Conservation (phyloP, 1,140 invertebrate genomes). For the Sesamia nonagrioides region DNA sequence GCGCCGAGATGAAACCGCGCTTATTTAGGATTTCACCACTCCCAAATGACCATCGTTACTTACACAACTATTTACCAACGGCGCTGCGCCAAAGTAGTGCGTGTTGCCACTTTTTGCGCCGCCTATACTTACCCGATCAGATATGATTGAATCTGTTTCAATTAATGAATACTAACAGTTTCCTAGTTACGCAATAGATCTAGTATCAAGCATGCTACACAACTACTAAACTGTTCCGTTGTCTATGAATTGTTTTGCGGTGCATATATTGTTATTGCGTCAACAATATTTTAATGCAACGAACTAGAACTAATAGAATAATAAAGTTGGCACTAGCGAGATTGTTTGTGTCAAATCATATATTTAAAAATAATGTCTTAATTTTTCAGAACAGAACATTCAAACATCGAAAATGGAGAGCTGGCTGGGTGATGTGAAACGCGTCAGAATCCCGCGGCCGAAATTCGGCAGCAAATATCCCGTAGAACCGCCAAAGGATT, state of each 20-base stretch:
- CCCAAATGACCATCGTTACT: constrained; percentile 58
- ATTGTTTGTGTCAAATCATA: neutral
- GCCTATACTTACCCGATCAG: constrained; percentile 50
- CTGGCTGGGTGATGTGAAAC: constrained; percentile 94
- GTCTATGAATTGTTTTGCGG: constrained; percentile 1
- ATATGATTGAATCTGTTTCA: constrained; percentile 52
- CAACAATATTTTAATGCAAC: neutral
- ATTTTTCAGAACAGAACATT: constrained; percentile 16
- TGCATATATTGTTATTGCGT: neutral
- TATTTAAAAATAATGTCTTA: neutral
- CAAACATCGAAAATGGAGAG: constrained; percentile 90
- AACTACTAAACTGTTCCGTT: neutral
- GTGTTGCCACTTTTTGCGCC: constrained; percentile 51
- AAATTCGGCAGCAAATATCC: constrained; percentile 92
- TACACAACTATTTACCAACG: constrained; percentile 65
- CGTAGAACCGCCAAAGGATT: constrained; percentile 90
- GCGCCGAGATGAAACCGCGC: constrained; percentile 44
- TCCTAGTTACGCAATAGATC: constrained; percentile 39
- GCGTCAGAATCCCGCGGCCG: constrained; percentile 93
- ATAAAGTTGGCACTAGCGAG: too few relatives aligned
- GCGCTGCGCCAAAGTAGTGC: constrained; percentile 55
- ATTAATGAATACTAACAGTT: constrained; percentile 39
- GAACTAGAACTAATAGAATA: too few relatives aligned
- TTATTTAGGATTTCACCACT: constrained; percentile 62
- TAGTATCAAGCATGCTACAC: neutral